Percentiles rank a stretch among this genome's conserved stretches.
These are phyloP conservation scores for Ganaspis brasiliensis DNA, from an alignment of 2,888 invertebrate genomes.

Conservation along the genomic window DNA sequence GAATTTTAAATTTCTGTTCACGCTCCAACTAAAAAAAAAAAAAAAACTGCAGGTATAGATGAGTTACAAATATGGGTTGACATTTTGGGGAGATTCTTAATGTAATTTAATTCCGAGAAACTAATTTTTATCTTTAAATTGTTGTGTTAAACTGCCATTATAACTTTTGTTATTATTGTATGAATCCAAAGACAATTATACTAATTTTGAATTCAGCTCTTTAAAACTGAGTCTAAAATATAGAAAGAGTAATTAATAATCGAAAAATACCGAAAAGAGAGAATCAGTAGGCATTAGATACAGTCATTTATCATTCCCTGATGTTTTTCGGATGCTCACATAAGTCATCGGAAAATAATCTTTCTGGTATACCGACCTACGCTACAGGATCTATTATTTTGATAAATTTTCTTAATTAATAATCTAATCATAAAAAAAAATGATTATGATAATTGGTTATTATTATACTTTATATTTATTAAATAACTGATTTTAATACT, in stretches of 20 bases:
- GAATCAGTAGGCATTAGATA: slow-evolving; percentile 20
- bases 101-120: not conserved
- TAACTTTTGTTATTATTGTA: not conserved
- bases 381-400: not conserved
- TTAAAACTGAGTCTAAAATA: slow-evolving; percentile 10
- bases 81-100: not conserved
- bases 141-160: not conserved
- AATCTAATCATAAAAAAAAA: not conserved
- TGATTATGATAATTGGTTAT: not conserved
- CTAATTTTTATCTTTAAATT: not conserved
- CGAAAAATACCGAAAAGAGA: slow-evolving; percentile 19
- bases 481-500: too few species aligned
- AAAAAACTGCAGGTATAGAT: not conserved
- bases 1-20: not conserved
- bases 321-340: not conserved
- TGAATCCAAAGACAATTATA: not conserved
- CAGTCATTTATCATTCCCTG: slow-evolving; percentile 26
- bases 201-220: slow-evolving; percentile 35
- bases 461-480: too few species aligned
- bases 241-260: slow-evolving; percentile 1
- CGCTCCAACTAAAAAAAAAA: not conserved
- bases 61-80: slow-evolving; percentile 23
- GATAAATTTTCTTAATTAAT: not conserved
- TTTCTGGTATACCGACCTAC: slow-evolving; percentile 18
- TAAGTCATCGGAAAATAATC: slow-evolving; percentile 13